Percentiles rank a stretch among this genome's conserved stretches.
Evolutionary conservation across 2,113 vertebrate genomes (phyloP).

Genomic region (Erythrocebus patas): DNA sequence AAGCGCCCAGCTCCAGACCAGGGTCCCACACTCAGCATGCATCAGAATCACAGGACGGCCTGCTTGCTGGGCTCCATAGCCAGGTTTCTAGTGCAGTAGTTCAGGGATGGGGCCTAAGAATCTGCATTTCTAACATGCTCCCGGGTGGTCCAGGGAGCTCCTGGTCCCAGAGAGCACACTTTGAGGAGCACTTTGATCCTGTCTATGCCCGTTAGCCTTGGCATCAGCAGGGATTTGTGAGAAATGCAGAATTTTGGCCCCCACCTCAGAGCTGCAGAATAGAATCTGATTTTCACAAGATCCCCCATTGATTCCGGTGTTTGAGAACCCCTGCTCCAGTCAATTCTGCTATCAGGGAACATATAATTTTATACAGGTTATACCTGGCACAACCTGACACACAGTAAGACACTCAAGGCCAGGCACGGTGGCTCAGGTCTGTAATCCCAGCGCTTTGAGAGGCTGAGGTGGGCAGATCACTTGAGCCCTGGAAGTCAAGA

Average conservation of each 20-base stretch:
- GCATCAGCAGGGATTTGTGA: neutral
- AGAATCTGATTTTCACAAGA: neutral
- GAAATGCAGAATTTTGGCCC: neutral
- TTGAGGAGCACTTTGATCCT: neutral
- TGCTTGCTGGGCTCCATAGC: neutral
- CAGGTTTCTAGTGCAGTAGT: no score
- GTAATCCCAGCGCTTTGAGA: no score
- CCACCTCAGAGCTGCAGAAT: neutral
- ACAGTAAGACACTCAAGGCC: neutral
- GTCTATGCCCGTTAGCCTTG: no score
- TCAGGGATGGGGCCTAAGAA: neutral
- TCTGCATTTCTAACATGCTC: neutral
- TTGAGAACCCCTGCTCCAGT: neutral
- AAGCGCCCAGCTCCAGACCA: no score
- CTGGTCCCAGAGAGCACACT: neutral
- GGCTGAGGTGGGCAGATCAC: no score
- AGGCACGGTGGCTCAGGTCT: no score
- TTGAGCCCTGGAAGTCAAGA: no score
- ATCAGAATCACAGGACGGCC: no score
- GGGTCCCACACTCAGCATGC: neutral
- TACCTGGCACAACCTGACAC: no score
- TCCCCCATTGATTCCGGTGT: fast-evolving
- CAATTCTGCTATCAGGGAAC: neutral
- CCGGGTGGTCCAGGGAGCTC: neutral
- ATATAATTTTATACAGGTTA: neutral